Percentiles rank a stretch among this genome's conserved stretches.
Evolutionary conservation across 2,113 vertebrate genomes (phyloP).

Genomic region (Elephantulus edwardii): DNA sequence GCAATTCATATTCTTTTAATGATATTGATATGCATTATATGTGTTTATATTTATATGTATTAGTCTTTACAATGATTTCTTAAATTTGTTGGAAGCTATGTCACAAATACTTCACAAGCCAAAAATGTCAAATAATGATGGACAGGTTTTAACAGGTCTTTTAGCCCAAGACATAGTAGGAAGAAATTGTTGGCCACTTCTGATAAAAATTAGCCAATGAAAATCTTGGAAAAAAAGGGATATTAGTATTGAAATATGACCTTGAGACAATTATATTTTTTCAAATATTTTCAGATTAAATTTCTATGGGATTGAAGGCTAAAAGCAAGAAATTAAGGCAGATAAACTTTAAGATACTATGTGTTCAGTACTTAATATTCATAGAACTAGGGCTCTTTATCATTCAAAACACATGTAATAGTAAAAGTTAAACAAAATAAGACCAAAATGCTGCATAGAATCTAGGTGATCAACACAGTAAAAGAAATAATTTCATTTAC

Average conservation of each 20-base stretch:
- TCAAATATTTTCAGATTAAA: background rate
- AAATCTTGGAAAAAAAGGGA: background rate
- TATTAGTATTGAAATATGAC: slow-evolving; percentile 6
- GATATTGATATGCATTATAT: background rate
- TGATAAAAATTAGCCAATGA: background rate
- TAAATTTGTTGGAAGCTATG: background rate
- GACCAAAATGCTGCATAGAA: slow-evolving; percentile 10
- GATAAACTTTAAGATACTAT: background rate
- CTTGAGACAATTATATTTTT: background rate
- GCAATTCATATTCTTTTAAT: background rate
- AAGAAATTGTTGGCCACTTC: background rate
- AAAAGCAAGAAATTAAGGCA: background rate
- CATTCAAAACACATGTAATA: background rate
- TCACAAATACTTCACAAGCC: background rate
- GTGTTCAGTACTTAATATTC: background rate
- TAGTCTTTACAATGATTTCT: background rate
- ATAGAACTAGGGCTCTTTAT: background rate
- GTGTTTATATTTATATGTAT: background rate
- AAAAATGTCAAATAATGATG: background rate
- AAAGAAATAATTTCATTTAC: slow-evolving; percentile 1
- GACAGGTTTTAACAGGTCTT: background rate
- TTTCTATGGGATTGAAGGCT: background rate
- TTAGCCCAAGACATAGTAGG: background rate
- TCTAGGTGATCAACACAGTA: background rate
- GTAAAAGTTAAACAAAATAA: background rate